Conservation (phyloP, 2,888 invertebrate species). For the Ptychoptera albimana region DNA sequence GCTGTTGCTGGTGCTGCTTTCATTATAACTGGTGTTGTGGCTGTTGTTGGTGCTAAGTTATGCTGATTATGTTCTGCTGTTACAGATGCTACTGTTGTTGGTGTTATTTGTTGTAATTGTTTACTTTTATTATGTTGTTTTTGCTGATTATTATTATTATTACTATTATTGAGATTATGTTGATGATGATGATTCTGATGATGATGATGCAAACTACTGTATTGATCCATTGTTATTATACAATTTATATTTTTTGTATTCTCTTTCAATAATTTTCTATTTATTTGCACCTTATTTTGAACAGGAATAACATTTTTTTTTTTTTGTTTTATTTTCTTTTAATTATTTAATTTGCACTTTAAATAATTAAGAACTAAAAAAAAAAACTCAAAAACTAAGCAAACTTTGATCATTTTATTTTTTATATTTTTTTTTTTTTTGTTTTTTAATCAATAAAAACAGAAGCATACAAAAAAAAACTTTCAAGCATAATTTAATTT, state of each 20-base stretch:
- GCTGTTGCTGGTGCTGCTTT: conserved; percentile 5
- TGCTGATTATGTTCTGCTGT: neutral
- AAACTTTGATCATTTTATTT: too few relatives aligned
- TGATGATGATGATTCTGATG: conserved; percentile 6
- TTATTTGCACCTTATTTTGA: neutral
- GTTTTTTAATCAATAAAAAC: too few relatives aligned
- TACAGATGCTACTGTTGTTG: neutral
- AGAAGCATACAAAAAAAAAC: too few relatives aligned
- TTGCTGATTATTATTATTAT: conserved; percentile 1
- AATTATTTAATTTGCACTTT: too few relatives aligned
- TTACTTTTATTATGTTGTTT: neutral
- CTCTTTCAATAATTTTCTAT: neutral
- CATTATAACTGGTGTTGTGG: conserved; percentile 7
- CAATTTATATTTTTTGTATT: neutral
- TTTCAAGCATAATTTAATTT: too few relatives aligned
- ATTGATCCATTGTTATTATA: neutral
- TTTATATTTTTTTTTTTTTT: too few relatives aligned
- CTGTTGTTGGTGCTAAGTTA: conserved; percentile 8
- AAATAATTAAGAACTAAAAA: too few relatives aligned
- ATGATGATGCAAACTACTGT: conserved; percentile 5
- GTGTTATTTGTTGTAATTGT: conserved; percentile 1
- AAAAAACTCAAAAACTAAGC: too few relatives aligned
- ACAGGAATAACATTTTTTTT: too few relatives aligned
- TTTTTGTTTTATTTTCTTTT: too few relatives aligned
- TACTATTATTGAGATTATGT: conserved; percentile 6